These are phyloP conservation scores for Pomatorhinus ruficollis DNA, from an alignment of 2,113 vertebrate species.

Conservation along the genomic window DNA sequence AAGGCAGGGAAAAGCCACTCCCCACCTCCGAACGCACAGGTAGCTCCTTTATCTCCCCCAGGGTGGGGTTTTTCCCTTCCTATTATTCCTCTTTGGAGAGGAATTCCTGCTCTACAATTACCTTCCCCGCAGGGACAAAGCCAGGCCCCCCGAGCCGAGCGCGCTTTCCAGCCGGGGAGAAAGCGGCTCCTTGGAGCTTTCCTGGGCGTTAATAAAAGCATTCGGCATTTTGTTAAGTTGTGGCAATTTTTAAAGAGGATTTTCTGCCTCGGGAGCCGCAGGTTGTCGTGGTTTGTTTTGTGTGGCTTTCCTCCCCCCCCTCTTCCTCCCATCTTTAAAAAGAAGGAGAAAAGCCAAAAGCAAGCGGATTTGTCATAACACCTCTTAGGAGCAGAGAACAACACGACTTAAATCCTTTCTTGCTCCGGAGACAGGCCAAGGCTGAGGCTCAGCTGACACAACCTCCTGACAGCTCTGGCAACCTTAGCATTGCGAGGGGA, in stretches of 20 bases:
- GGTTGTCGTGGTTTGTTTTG: background rate
- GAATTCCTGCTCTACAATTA: conserved; percentile 14
- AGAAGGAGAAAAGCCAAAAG: background rate
- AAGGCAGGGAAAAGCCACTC: background rate
- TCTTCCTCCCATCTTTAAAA: background rate
- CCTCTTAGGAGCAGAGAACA: background rate
- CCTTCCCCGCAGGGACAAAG: background rate
- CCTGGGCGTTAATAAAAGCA: background rate
- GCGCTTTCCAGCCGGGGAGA: background rate
- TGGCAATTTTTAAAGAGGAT: background rate
- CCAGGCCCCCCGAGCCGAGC: background rate
- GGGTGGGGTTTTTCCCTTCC: background rate
- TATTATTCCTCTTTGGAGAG: background rate
- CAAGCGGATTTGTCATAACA: background rate
- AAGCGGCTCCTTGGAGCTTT: background rate
- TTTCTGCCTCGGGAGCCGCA: conserved; percentile 7
- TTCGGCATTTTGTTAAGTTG: background rate
- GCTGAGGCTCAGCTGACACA: background rate
- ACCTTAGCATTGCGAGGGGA: background rate
- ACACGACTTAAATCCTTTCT: background rate
- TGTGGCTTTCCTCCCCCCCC: accelerated
- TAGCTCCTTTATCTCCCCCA: background rate
- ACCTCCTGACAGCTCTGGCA: background rate
- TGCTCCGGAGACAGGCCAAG: background rate
- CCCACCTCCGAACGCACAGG: background rate